Conservation (phyloP, 2,888 invertebrate genomes). For the Drosophila leonis region DNA sequence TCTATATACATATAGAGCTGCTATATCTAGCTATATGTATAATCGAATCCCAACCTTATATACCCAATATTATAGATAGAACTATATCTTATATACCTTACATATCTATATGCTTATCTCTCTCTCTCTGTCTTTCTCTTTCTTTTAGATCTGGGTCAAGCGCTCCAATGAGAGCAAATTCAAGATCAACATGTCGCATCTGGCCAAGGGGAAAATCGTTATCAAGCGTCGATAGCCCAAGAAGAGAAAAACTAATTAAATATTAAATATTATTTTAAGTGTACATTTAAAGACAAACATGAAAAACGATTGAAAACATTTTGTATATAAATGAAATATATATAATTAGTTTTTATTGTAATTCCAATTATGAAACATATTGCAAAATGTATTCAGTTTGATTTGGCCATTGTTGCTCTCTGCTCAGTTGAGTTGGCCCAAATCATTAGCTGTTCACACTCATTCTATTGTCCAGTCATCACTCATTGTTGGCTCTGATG, state of each 20-base stretch:
- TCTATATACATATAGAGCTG: not conserved
- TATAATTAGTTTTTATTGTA: constrained; percentile 13
- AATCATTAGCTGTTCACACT: not conserved
- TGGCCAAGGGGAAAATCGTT: constrained; percentile 94
- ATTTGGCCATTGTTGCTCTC: not conserved
- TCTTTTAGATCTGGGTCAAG: constrained; percentile 93
- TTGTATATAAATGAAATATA: constrained; percentile 34
- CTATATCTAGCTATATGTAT: not conserved
- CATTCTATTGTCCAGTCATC: not conserved
- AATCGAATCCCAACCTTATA: not conserved
- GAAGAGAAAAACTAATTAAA: not conserved
- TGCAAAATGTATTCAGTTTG: not conserved
- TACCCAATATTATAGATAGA: not conserved
- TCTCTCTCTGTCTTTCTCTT: not conserved
- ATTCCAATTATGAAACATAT: not conserved
- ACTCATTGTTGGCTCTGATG: not conserved
- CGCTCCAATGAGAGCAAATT: constrained; percentile 92
- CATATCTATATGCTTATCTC: not conserved
- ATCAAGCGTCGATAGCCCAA: constrained; percentile 89
- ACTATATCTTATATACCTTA: not conserved
- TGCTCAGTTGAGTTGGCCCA: not conserved
- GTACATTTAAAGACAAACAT: not conserved
- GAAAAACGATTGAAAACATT: constrained; percentile 10
- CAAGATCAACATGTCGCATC: constrained; percentile 92
- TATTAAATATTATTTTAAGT: constrained; percentile 3